Conservation (phyloP, 2,797 vertebrate genomes). For the Argentina silus region DNA sequence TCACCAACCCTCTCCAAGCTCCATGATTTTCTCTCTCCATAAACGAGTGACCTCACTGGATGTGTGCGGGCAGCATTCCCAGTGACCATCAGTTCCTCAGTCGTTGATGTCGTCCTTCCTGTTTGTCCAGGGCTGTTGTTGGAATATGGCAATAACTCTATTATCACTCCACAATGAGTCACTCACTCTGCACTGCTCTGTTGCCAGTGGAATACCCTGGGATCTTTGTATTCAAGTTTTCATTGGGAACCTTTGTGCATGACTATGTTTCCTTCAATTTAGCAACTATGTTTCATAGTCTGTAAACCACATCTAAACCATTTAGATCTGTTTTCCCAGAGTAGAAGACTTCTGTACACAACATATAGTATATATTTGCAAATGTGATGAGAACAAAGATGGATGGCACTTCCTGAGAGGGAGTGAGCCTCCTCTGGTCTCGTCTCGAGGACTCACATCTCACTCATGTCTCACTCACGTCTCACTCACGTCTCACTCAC, state of each 20-base stretch:
- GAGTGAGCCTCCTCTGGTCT: neutral
- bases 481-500: neutral
- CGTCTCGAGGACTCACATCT: neutral
- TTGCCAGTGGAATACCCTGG: neutral
- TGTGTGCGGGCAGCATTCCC: slow-evolving; percentile 12
- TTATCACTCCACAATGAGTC: slow-evolving; percentile 20
- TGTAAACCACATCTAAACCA: neutral
- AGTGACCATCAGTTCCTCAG: too few relatives aligned
- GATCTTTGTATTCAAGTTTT: neutral
- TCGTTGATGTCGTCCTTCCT: too few relatives aligned
- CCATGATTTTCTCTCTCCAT: slow-evolving; percentile 23
- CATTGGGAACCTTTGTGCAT: neutral
- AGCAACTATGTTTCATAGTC: neutral
- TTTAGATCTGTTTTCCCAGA: neutral
- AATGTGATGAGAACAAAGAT: neutral
- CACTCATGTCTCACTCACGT: too few relatives aligned
- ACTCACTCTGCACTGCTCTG: slow-evolving; percentile 3
- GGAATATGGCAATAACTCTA: slow-evolving; percentile 26
- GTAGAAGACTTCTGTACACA: neutral
- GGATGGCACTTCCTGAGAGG: neutral
- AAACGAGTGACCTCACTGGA: slow-evolving; percentile 20
- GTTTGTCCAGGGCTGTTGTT: neutral
- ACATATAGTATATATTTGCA: neutral
- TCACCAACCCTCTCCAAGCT: slow-evolving; percentile 15
- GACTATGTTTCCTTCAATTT: neutral